Percentiles rank a stretch among this genome's conserved stretches.
Evolutionary conservation across 2,888 invertebrate species (phyloP).

Genomic region (Papilio demoleus): DNA sequence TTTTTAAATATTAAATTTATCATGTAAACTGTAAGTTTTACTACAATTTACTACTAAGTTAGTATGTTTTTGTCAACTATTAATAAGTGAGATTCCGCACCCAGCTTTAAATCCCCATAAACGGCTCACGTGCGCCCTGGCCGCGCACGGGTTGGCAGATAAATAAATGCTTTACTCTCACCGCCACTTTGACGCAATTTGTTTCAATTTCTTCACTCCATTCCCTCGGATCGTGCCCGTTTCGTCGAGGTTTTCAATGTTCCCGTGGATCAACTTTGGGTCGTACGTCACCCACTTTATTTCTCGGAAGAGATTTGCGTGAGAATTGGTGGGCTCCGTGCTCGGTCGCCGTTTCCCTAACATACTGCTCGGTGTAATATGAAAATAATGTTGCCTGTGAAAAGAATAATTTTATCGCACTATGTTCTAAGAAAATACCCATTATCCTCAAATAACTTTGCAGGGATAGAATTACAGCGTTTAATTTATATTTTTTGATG

Average conservation of each 20-base stretch:
- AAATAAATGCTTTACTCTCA: constrained; percentile 48
- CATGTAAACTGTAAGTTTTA: neutral
- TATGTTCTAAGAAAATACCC: neutral
- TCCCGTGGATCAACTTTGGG: constrained; percentile 35
- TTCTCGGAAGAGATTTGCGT: constrained; percentile 41
- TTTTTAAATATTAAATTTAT: too few species aligned
- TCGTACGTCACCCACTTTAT: constrained; percentile 38
- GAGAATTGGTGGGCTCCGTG: constrained; percentile 33
- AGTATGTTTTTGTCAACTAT: neutral
- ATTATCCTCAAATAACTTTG: too few species aligned
- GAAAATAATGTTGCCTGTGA: constrained; percentile 12
- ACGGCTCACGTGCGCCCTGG: constrained; percentile 24
- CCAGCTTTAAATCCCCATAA: neutral
- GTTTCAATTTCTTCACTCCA: constrained; percentile 59
- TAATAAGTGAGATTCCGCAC: neutral
- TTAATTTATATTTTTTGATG: neutral
- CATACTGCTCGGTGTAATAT: constrained; percentile 25
- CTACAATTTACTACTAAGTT: neutral
- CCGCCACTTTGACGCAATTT: constrained; percentile 59
- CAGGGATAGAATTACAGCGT: neutral
- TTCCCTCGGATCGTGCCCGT: constrained; percentile 48
- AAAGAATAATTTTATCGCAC: neutral
- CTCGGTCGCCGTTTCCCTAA: constrained; percentile 22
- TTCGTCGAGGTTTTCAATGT: constrained; percentile 32
- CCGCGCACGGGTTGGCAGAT: constrained; percentile 44